Evolutionary conservation across 2,888 invertebrate species (phyloP).

Genomic region (Cremastinae sp.): DNA sequence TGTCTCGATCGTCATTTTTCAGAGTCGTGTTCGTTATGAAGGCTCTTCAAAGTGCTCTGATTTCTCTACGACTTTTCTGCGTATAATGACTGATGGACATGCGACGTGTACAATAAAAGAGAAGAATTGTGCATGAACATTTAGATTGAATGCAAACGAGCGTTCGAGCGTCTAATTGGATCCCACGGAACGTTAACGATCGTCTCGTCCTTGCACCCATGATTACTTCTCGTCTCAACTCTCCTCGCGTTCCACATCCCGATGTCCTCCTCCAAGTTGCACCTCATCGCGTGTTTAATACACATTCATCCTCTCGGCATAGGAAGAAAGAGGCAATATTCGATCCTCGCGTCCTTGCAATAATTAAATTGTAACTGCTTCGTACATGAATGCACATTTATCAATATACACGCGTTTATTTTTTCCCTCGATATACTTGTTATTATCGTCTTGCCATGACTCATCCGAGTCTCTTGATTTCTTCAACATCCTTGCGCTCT

Average conservation of each 20-base stretch:
- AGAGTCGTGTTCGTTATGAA: slow-evolving; percentile 15
- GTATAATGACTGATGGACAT: slow-evolving; percentile 43
- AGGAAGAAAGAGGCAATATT: slow-evolving; percentile 73
- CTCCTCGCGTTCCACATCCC: slow-evolving; percentile 68
- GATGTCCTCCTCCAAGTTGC: slow-evolving; percentile 41
- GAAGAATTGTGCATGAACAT: slow-evolving; percentile 17
- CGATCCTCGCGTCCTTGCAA: slow-evolving; percentile 72
- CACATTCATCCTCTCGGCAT: slow-evolving; percentile 42
- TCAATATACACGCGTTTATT: slow-evolving; percentile 31
- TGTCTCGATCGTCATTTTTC: slow-evolving; percentile 36
- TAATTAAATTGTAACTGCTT: neutral
- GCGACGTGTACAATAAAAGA: slow-evolving; percentile 26
- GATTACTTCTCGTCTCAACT: slow-evolving; percentile 57
- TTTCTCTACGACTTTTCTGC: slow-evolving; percentile 40
- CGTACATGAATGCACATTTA: slow-evolving; percentile 6
- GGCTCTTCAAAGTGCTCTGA: slow-evolving; percentile 6
- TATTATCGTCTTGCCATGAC: neutral
- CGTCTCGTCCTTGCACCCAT: slow-evolving; percentile 72
- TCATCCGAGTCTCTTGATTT: slow-evolving; percentile 16
- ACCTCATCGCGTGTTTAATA: slow-evolving; percentile 29
- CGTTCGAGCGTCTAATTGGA: slow-evolving; percentile 60
- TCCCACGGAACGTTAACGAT: slow-evolving; percentile 68
- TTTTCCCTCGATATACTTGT: slow-evolving; percentile 6
- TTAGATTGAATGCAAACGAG: slow-evolving; percentile 41
- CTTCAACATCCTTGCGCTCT: neutral